Evolutionary conservation across 2,797 vertebrate species (phyloP), one percentile per base, ranked within the genome.

Genomic region (Hirundo rustica): DNA sequence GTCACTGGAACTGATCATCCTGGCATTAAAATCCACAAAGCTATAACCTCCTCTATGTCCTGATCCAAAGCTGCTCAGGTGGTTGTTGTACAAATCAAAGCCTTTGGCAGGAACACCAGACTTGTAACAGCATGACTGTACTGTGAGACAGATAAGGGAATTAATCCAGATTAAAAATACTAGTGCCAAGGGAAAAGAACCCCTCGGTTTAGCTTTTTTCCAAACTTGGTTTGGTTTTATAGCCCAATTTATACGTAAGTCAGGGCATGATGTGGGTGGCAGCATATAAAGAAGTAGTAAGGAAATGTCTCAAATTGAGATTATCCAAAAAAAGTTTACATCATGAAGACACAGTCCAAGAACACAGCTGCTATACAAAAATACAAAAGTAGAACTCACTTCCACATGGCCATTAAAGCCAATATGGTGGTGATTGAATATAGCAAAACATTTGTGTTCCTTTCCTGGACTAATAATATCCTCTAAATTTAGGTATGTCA

Each of bases 81-180:
- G 92, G 78, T 85, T 64, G 75, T 85, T 79, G 15, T 60, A 89
- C n/a, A 89, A 89, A 93, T 67, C 60, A 89, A 85, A 94, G 66
- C 55, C 36, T 93, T 93, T 93, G 91, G 88, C 84, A 94, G 48
- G 74, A 82, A 50, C 9, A 91, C 8, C 48, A 81, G 55, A 87
- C 57, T 85, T 76, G 51, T 38, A 95, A 85, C 87, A 95, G 89
- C 84, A 79, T 2, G 13, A 76, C 60, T 79, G 84, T 53, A 76
- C 67, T 82, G 45, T 79, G 77, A 85, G 53, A 86, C 74, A 92
- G 66, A 93, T 54, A 58, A 92, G 60, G 29, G 53, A 91, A 67
- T 88, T 91, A 94, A 95, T 79, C 71, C 78, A 85, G 91, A 79
- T 91, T 89, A 93, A 93, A 79, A 92, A 85, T 71, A 82, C 32